Base-by-base conservation (phyloP, 2,888 invertebrate species). In the Andrena hattorfiana region DNA sequence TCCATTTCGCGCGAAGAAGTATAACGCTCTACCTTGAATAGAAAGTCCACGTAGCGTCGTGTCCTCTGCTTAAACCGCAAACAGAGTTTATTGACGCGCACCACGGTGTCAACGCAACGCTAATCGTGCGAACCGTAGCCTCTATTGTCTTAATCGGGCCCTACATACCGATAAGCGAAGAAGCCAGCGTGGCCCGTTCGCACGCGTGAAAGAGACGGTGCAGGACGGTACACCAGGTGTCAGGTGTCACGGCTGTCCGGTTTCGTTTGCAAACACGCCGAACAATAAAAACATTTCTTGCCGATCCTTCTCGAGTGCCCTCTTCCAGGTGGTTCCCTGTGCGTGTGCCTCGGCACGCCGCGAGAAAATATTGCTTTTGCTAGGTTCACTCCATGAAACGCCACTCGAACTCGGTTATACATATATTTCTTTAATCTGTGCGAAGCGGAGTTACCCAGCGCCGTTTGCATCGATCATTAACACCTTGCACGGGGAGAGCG, bases 171-270 rank as follows among this genome's bases (percentile, higher is more conserved):
- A 71, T 70, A 77, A 85, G 77, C 62, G 73, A 30, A 51, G 32
- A 77, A 79, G 79, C 70, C 71, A 67, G 77, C 77, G 82, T 76
- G 62, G 32, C 77, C 63, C 78, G 79, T 70, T 76, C 63, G 16
- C 35, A 56, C 71, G 64, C 35, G 77, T 28, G 84, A 75, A 81
- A 84, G 85, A 85, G 83, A 85, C 83, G 80, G 78, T 66, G 81
- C 76, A 67, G 74, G 84, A 77, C 66, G 77, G 87, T 87, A 87
- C 89, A 89, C 89, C 89, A 86, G 89, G 91, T 92, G 92, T 93
- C 92, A 92, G 92, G 91, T 93, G 93, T 93, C 92, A 91, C 90
- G 91, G 91, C 90, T 93, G 91, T 90, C 91, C 89, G 87, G 91
- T 91, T 92, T 90, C 90, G 91, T 92, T 92, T 89, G 90, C 92